Base-by-base conservation (phyloP, 2,797 vertebrate genomes). In the Etheostoma nigrum region DNA sequence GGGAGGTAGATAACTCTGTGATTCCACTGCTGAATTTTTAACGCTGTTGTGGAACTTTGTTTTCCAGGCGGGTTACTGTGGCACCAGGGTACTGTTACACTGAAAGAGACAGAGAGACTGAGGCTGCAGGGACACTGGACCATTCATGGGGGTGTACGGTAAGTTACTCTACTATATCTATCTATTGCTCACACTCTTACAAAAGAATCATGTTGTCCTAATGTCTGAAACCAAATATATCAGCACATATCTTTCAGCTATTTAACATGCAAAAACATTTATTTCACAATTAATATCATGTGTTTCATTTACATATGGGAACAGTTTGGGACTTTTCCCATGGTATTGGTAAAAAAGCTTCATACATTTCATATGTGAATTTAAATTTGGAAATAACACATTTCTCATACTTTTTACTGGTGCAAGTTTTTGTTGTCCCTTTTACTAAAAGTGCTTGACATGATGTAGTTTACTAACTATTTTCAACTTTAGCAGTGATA, bases 21-120 rank as follows among this genome's bases (percentile, higher is more conserved):
- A 93, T 94, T 95, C 93, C 91, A 75, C 93, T 95, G 89, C 79
- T 96, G 88, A 94, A 96, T 96, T 95, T 95, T 95, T 96, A 95
- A 96, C 91, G 84, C 89, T 90, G 93, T 93, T 95, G 94, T 95
- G 94, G 93, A 94, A 94, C 93, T 92, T 92, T 91, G 90, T 88
- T 91, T 88, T 83, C 86, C 88, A 74, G 88, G 67, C 82, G 76
- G 92, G 93, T 95, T 93, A 91, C 89, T 89, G 94, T 94, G 93
- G 90, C 92, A 86, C 82, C 81, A 60, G 93, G 91, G 71, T 91
- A 68, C 75, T 78, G 85, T 93, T 90, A 86, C 83, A 88, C 68
- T n/a, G 81, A 60, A 73, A 68, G 72, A 87, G 69, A 81, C 65
- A 51, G 48, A 72, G 72, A 82, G 74, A 81, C 68, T 68, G 74